Evolutionary conservation across 1,140 invertebrate genomes (phyloP).

Genomic region (Oscheius sp.): DNA sequence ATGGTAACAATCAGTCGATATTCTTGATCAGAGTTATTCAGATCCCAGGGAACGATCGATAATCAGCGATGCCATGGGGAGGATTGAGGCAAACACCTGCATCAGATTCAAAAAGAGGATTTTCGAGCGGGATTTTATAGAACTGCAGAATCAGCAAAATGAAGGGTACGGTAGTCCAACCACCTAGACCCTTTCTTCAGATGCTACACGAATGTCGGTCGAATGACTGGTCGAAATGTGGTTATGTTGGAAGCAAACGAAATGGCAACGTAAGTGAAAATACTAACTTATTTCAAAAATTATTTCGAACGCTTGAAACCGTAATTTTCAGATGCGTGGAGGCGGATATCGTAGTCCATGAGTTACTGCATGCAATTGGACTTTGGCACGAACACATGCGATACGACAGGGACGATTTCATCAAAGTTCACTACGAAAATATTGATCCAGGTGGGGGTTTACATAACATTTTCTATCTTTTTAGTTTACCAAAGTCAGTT

Average conservation of each 20-base stretch:
- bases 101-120: slow-evolving; percentile 29
- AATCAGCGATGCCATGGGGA: slow-evolving; percentile 30
- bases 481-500: slow-evolving; percentile 54
- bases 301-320: neutral
- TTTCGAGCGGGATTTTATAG: slow-evolving; percentile 33
- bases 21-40: slow-evolving; percentile 22
- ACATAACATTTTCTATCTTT: slow-evolving; percentile 18
- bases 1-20: slow-evolving; percentile 23
- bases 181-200: slow-evolving; percentile 3
- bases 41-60: slow-evolving; percentile 24
- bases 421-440: slow-evolving; percentile 56
- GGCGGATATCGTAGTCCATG: slow-evolving; percentile 52
- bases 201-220: slow-evolving; percentile 39
- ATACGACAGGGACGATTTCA: slow-evolving; percentile 55
- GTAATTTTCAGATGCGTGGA: slow-evolving; percentile 44
- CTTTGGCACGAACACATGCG: slow-evolving; percentile 57
- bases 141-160: slow-evolving; percentile 37
- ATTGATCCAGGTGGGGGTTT: slow-evolving; percentile 46
- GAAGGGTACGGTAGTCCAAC: slow-evolving; percentile 27
- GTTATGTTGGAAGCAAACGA: slow-evolving; percentile 43
- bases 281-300: too few relatives aligned
- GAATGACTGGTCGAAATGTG: slow-evolving; percentile 35
- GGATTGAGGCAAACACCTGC: slow-evolving; percentile 36
- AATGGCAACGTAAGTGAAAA: slow-evolving; percentile 32
- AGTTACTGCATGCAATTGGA: slow-evolving; percentile 50